Percentiles rank a stretch among this genome's conserved stretches.
phyloP scores from a whole-genome alignment of 1,140 invertebrate genomes.

The Planococcus citri region DNA sequence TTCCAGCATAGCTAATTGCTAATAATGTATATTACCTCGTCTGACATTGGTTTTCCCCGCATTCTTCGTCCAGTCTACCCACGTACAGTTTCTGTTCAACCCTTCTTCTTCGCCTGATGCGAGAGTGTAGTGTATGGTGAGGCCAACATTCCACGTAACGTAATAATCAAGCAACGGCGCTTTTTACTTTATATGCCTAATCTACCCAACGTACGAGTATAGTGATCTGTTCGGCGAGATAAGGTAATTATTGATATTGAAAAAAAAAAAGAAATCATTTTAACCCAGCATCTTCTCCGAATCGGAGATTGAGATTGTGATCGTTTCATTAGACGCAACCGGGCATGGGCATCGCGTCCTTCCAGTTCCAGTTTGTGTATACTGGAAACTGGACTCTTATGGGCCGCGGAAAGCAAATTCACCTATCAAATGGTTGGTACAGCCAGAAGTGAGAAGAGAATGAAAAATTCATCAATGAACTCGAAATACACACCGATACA shows the following conservation, averaged over 20 bases:
- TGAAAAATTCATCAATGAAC: too few species aligned
- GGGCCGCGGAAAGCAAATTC: too few species aligned
- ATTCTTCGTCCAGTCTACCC: background rate
- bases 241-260: background rate
- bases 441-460: too few species aligned
- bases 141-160: conserved; percentile 1
- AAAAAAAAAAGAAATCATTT: background rate
- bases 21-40: conserved; percentile 17
- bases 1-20: conserved; percentile 20
- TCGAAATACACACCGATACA: too few species aligned
- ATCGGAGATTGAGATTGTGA: background rate
- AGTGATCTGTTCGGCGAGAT: background rate
- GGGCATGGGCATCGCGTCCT: too few species aligned
- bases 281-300: background rate
- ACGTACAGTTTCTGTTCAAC: conserved; percentile 5
- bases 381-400: too few species aligned
- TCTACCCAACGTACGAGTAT: background rate
- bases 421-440: too few species aligned
- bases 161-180: background rate
- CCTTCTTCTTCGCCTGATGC: background rate
- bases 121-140: background rate
- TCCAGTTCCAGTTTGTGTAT: too few species aligned
- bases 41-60: conserved; percentile 16
- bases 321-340: background rate
- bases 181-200: background rate